A percentile compares a stretch with the other conserved stretches of the same genome.
phyloP scores from a whole-genome alignment of 2,888 invertebrate genomes.

The Maniola hyperantus region DNA sequence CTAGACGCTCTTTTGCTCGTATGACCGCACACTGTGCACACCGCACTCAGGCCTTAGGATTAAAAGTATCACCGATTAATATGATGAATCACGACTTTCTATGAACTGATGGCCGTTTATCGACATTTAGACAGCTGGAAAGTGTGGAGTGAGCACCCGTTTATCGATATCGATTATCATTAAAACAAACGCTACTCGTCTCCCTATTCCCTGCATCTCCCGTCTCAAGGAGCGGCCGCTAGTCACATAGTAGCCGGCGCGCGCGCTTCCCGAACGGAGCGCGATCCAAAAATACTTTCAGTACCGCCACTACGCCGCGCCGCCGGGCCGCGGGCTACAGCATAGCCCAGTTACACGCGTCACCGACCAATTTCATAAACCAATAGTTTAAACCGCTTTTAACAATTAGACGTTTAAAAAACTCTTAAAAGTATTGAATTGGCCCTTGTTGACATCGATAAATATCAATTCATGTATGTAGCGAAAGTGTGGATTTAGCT shows the following conservation, averaged over 20 bases:
- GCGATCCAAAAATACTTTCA: constrained; percentile 68
- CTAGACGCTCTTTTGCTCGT: no score
- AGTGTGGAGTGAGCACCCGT: no score
- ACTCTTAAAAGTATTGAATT: background rate
- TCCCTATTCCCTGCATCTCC: constrained; percentile 67
- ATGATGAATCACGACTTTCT: no score
- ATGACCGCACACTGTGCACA: no score
- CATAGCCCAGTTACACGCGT: constrained; percentile 51
- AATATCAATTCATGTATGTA: background rate
- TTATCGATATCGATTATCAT: constrained; percentile 4
- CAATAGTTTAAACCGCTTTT: background rate
- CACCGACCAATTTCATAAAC: constrained; percentile 36
- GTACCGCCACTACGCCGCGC: constrained; percentile 37
- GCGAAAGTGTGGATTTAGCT: background rate
- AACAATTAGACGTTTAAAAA: background rate
- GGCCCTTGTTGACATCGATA: background rate
- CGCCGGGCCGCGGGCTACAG: constrained; percentile 48
- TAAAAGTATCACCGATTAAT: no score
- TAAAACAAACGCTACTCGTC: constrained; percentile 1
- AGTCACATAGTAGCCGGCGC: constrained; percentile 71
- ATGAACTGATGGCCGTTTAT: no score
- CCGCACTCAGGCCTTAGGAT: no score
- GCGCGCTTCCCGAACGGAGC: constrained; percentile 63
- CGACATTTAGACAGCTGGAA: no score
- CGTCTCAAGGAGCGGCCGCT: constrained; percentile 74